Percentiles rank a stretch among this genome's conserved stretches.
Evolutionary conservation across 2,888 invertebrate genomes (phyloP).

Genomic region (Anthophora plumipes): DNA sequence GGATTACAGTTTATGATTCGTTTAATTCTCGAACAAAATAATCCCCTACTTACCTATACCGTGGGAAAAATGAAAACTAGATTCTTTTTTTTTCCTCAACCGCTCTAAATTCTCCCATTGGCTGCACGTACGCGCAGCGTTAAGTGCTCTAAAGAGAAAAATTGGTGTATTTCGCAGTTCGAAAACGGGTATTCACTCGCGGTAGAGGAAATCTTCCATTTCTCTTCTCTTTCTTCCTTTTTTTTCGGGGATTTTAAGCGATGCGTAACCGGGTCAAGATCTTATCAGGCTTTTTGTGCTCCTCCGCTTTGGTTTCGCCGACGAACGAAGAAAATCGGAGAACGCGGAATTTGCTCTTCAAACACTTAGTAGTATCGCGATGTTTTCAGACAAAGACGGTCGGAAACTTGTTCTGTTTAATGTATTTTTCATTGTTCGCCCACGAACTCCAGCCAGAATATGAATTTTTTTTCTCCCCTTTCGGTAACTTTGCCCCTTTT

Average conservation of each 20-base stretch:
- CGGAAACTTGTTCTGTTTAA: slow-evolving; percentile 36
- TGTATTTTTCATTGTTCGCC: slow-evolving; percentile 45
- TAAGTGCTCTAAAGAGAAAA: background rate
- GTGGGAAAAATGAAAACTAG: background rate
- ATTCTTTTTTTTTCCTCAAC: background rate
- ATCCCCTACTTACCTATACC: background rate
- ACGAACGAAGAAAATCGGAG: background rate
- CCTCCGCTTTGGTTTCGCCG: background rate
- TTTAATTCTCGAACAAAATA: background rate
- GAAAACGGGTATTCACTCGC: background rate
- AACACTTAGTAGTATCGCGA: slow-evolving; percentile 15
- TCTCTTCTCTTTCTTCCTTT: background rate
- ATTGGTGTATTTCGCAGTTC: background rate
- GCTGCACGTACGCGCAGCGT: background rate
- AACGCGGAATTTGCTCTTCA: slow-evolving; percentile 20
- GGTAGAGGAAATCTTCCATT: slow-evolving; percentile 6
- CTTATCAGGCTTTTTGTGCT: slow-evolving; percentile 34
- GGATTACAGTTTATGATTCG: no score
- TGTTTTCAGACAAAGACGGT: slow-evolving; percentile 6
- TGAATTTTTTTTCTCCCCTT: slow-evolving; percentile 17
- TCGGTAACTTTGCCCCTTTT: slow-evolving; percentile 5
- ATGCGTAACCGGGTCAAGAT: slow-evolving; percentile 36
- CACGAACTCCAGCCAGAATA: slow-evolving; percentile 5
- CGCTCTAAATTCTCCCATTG: background rate
- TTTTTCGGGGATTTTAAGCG: background rate